A percentile compares a stretch with the other conserved stretches of the same genome.
phyloP scores from a whole-genome alignment of 2,888 invertebrate species.

The Ennomos erosarius region DNA sequence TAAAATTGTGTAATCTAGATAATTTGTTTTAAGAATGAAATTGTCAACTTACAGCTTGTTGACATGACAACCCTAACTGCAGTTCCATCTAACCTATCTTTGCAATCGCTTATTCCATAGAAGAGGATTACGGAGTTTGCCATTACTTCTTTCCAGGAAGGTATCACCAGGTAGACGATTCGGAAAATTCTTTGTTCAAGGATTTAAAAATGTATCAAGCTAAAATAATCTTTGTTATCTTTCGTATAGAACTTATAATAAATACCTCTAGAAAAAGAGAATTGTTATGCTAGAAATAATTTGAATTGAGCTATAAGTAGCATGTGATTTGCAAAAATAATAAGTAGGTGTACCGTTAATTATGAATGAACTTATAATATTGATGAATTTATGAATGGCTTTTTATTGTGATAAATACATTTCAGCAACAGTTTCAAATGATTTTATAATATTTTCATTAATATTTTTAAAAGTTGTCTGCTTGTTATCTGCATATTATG shows the following conservation, averaged over 20 bases:
- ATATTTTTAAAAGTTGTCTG: no score
- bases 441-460: no score
- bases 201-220: slow-evolving; percentile 19
- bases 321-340: slow-evolving; percentile 48
- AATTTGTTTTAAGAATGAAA: no score
- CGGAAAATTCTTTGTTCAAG: slow-evolving; percentile 65
- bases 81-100: slow-evolving; percentile 68
- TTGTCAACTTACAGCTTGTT: slow-evolving; percentile 10
- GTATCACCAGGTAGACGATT: slow-evolving; percentile 72
- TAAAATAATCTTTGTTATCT: slow-evolving; percentile 39
- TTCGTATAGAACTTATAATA: slow-evolving; percentile 30
- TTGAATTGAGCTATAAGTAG: slow-evolving; percentile 55
- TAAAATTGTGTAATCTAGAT: no score
- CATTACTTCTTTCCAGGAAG: slow-evolving; percentile 81
- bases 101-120: slow-evolving; percentile 76
- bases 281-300: slow-evolving; percentile 41
- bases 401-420: slow-evolving; percentile 1
- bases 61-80: slow-evolving; percentile 63
- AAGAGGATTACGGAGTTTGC: slow-evolving; percentile 77
- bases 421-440: no score
- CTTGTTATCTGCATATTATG: no score
- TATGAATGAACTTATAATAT: slow-evolving; percentile 56
- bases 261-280: slow-evolving; percentile 5
- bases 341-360: slow-evolving; percentile 57
- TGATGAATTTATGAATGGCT: slow-evolving; percentile 58